phyloP scores from a whole-genome alignment of 2,797 vertebrate species.

The Melopsittacus undulatus region DNA sequence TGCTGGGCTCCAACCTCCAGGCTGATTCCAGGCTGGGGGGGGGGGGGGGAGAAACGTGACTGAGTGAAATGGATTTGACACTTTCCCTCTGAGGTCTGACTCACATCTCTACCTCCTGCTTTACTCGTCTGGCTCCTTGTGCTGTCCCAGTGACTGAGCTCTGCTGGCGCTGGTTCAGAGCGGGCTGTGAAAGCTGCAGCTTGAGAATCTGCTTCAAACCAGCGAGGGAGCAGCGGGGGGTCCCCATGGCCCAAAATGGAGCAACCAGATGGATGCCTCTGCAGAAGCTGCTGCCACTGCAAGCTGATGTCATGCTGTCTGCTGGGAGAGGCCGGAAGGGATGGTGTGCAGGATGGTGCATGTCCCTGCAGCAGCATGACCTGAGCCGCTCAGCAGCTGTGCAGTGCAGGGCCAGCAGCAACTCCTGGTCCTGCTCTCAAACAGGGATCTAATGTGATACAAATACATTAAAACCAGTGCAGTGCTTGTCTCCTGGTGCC shows the following conservation, averaged over 20 bases:
- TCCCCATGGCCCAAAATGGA: accelerated
- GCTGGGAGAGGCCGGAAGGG: neutral
- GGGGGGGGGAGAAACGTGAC: neutral
- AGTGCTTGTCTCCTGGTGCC: neutral
- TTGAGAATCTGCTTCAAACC: neutral
- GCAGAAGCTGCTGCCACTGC: accelerated
- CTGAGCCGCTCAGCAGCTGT: accelerated
- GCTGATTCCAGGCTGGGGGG: neutral
- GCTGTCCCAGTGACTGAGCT: neutral
- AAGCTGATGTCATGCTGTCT: neutral
- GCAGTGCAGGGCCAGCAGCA: accelerated
- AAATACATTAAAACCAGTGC: neutral
- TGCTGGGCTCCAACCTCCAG: neutral
- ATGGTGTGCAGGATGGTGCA: accelerated
- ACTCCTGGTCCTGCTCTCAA: neutral
- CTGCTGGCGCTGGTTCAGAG: neutral
- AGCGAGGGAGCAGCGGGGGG: neutral
- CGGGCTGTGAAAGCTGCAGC: neutral
- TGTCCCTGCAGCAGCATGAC: accelerated
- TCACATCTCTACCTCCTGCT: neutral
- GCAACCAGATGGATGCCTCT: neutral
- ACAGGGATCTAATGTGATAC: neutral
- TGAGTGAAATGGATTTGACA: neutral
- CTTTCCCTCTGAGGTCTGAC: neutral
- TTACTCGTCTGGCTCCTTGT: neutral